Base-by-base conservation (phyloP, 2,888 invertebrate species). In the Dryobota labecula region DNA sequence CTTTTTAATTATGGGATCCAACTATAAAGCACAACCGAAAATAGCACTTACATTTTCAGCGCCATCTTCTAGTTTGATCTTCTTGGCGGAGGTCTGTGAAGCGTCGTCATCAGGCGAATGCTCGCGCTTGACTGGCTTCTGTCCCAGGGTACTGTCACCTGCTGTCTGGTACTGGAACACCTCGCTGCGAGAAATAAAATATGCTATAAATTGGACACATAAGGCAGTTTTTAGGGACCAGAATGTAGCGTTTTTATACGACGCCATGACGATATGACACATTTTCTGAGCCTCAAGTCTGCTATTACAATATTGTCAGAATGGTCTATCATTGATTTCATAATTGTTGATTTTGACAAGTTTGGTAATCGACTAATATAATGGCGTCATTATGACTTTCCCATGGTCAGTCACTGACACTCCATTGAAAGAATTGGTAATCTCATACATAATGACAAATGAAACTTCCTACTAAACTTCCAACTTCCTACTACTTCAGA, bases 91-190 rank as follows among this genome's bases (percentile, higher is more conserved):
- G 11, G 82, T 86, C n/a, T 86, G 78, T 0, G 76, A 90, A 0
- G 78, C 90, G 6, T 92, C 92, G 7, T 89, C 92, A 45, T 94
- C 94, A 1, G 97, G 96, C 0, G 96, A 96, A 86, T 97, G 95
- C 84, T 97, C 97, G 30, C 97, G 94, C 90, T 97, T 97, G 7
- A 93, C 87, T 0, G 94, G 88, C 76, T 93, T 93, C 80, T 96
- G 96, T 33, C 97, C 97, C 53, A 99, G 91, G 0, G 99, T 98
- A 57, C 98, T 98, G 94, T 99, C 99, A 0, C 97, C 97, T 5
- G 97, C 98, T 13, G 96, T 96, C 58, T 97, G 97, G 94, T 99
- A 99, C 51, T 98, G 97, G 84, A 97, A 96, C 64, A 98, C 97
- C 95, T 99, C 98, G 87, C 98, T 98, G 87, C 77, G 77, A 68